phyloP scores from a whole-genome alignment of 1,140 invertebrate species.

The Lordiphosa stackelbergi region DNA sequence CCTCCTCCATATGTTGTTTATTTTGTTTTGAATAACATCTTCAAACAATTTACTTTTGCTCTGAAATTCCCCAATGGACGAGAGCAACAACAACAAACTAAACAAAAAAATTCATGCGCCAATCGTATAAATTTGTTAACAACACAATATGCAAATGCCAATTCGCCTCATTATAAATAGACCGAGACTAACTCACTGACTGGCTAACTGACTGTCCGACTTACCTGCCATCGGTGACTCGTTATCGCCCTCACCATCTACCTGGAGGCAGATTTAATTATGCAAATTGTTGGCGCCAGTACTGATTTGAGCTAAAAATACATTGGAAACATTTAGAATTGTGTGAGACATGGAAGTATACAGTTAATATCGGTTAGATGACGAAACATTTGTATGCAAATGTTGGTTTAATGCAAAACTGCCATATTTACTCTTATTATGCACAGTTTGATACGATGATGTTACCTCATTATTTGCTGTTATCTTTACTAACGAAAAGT shows the following conservation, averaged over 20 bases:
- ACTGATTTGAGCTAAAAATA: conserved; percentile 24
- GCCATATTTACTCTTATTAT: no score
- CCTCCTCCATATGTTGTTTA: conserved; percentile 24
- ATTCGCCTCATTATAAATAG: conserved; percentile 21
- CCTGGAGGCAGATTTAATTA: conserved; percentile 50
- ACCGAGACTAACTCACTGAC: conserved; percentile 2
- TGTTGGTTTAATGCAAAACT: no score
- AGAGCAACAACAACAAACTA: conserved; percentile 18
- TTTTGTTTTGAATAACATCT: neutral
- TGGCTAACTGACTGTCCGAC: conserved; percentile 10
- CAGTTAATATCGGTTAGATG: conserved; percentile 33
- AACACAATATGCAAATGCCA: conserved; percentile 13
- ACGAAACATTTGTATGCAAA: no score
- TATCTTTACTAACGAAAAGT: no score
- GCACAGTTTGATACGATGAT: no score
- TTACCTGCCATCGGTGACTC: conserved; percentile 52
- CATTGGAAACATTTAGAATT: conserved; percentile 24
- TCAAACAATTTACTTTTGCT: conserved; percentile 14
- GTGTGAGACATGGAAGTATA: conserved; percentile 8
- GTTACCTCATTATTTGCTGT: no score
- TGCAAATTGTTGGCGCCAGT: conserved; percentile 67
- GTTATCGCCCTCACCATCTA: conserved; percentile 45
- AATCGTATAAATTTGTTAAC: conserved; percentile 54
- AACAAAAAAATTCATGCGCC: conserved; percentile 35
- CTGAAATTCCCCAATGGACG: conserved; percentile 49